Evolutionary conservation across 2,888 invertebrate genomes (phyloP), one percentile per base, ranked within the genome.

Genomic region (Platerodrilus igneus): DNA sequence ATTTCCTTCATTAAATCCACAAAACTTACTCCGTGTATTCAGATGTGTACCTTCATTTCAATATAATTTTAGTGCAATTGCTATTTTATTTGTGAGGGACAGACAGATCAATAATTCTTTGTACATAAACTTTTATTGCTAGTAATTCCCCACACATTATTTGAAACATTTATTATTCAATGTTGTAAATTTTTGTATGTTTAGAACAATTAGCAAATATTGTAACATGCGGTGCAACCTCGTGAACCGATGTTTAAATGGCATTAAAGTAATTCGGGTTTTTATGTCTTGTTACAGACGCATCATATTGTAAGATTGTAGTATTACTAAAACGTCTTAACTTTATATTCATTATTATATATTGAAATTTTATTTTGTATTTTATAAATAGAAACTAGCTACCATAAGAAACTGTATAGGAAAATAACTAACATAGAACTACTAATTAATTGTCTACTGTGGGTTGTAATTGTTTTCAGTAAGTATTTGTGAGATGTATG

Each of bases 401-500:
- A 42, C 37, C 37, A 23, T 42, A 42, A 42, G 41, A 27, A 33
- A 36, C 30, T 42, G 41, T 42, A 42, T 42, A 42, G 41, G 41
- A 37, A 37, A 36, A 36, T 36, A 41, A 38, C 37, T 37, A 38
- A 38, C 38, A 38, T 40, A 34, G 34, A 31, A 42, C 23, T 38
- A 39, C 35, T 41, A 41, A 38, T 46, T 50, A 50, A 52, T 48
- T 53, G 43, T n/a, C n/a, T n/a, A 47, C 44, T 53, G 53, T 54
- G 49, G 51, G 51, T 50, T 52, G 48, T 54, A 53, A 48, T 42
- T 49, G 42, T 48, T 48, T 51, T 51, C 45, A 45, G 41, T 43
- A 47, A 47, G 33, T 51, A 50, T 51, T 50, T 55, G 54, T 55
- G 52, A 50, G 54, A 50, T 52, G 52, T 52, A 52, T 53, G 54